A percentile compares a stretch with the other conserved stretches of the same genome.
Evolutionary conservation across 2,888 invertebrate genomes (phyloP).

Genomic region (Linyphia triangularis): DNA sequence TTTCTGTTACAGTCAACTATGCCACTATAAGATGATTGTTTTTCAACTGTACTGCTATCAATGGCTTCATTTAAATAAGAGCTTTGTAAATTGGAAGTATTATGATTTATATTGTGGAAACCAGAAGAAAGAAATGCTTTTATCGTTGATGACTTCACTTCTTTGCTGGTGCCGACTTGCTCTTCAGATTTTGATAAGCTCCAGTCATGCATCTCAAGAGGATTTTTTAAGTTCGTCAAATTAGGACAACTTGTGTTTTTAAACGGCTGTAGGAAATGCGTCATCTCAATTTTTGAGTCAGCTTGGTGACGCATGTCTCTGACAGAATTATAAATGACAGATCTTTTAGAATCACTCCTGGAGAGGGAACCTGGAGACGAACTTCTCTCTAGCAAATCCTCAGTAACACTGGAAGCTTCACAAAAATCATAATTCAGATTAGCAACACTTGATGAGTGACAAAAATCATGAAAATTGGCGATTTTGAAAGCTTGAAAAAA

Average conservation of each 20-base stretch:
- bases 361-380: constrained; percentile 27
- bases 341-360: constrained; percentile 16
- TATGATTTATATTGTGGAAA: neutral
- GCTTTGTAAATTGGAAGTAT: neutral
- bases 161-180: neutral
- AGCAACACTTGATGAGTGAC: neutral
- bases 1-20: neutral
- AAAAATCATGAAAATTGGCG: neutral
- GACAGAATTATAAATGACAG: constrained; percentile 35
- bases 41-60: neutral
- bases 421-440: neutral
- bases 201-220: neutral
- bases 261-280: neutral
- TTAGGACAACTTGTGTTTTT: constrained; percentile 20
- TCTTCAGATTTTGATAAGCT: constrained; percentile 23
- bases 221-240: neutral
- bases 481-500: neutral
- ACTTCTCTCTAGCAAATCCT: constrained; percentile 11
- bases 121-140: neutral
- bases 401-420: neutral
- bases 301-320: neutral
- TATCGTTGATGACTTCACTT: neutral
- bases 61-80: no score
- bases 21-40: neutral
- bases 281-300: neutral